Evolutionary conservation across 2,888 invertebrate species (phyloP).

Genomic region (Rhingia campestris): DNA sequence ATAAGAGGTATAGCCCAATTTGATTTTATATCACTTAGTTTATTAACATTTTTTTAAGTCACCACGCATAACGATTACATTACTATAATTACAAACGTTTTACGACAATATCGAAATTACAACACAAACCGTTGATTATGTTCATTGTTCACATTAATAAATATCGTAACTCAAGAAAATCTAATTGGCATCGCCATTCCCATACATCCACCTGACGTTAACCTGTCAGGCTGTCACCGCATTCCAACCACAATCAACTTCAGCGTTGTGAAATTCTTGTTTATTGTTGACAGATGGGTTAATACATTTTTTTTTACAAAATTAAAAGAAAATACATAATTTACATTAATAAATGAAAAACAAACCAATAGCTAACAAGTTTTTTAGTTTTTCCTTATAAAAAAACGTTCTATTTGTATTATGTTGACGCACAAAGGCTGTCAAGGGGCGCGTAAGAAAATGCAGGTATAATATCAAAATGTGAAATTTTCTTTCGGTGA

Average conservation of each 20-base stretch:
- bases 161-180: neutral
- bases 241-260: conserved; percentile 43
- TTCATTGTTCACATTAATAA: too few relatives aligned
- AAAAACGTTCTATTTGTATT: conserved; percentile 75
- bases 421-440: conserved; percentile 83
- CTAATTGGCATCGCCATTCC: conserved; percentile 23
- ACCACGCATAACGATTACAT: too few relatives aligned
- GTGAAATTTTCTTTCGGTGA: conserved; percentile 43
- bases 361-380: conserved; percentile 61
- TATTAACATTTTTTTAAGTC: too few relatives aligned
- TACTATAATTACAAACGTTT: neutral
- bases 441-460: conserved; percentile 83
- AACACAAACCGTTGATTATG: neutral
- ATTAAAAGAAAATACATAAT: conserved; percentile 53
- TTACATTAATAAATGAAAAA: conserved; percentile 66
- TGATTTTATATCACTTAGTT: too few relatives aligned
- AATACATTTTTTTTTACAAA: conserved; percentile 48
- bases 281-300: conserved; percentile 75
- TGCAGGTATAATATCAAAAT: conserved; percentile 83
- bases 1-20: too few relatives aligned
- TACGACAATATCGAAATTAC: neutral
- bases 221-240: neutral
- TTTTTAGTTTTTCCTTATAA: conserved; percentile 75
- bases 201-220: conserved; percentile 23
- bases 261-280: conserved; percentile 66